phyloP scores from a whole-genome alignment of 2,113 vertebrate genomes.

The pig (Sus scrofa) region DNA sequence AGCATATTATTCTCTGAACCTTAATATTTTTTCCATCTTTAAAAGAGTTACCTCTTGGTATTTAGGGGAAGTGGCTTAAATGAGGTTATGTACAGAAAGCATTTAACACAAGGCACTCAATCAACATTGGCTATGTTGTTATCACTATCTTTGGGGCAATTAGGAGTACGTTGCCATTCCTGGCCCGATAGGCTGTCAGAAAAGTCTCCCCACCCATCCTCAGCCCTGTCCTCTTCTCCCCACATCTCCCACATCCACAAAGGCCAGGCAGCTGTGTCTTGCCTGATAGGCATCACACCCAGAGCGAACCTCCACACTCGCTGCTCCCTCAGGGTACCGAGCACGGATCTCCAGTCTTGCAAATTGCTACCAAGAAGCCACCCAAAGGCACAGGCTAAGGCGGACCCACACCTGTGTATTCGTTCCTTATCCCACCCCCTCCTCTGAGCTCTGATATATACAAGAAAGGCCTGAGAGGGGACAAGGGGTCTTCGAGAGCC shows the following conservation, averaged over 20 bases:
- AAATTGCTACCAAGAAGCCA: neutral
- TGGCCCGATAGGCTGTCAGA: neutral
- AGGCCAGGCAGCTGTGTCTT: neutral
- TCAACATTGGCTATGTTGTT: too few relatives aligned
- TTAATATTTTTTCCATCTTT: slow-evolving; percentile 2
- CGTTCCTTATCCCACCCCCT: neutral
- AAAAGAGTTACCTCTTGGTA: neutral
- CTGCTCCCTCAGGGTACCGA: neutral
- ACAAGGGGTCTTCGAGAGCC: neutral
- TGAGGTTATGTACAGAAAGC: neutral
- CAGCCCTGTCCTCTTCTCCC: neutral
- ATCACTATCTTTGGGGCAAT: neutral
- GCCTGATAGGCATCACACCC: neutral
- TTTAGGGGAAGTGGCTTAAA: neutral
- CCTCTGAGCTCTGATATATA: neutral
- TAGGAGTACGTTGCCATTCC: neutral
- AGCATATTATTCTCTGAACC: neutral
- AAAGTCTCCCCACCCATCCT: neutral
- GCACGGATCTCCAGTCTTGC: neutral
- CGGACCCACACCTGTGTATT: neutral
- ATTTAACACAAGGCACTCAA: neutral
- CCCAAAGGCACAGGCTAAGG: neutral
- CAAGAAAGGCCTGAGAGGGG: neutral
- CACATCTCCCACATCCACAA: neutral
- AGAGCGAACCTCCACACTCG: neutral